Base-by-base conservation (phyloP, 64 coral and sea anemone genomes). In the Montipora foliosa region DNA sequence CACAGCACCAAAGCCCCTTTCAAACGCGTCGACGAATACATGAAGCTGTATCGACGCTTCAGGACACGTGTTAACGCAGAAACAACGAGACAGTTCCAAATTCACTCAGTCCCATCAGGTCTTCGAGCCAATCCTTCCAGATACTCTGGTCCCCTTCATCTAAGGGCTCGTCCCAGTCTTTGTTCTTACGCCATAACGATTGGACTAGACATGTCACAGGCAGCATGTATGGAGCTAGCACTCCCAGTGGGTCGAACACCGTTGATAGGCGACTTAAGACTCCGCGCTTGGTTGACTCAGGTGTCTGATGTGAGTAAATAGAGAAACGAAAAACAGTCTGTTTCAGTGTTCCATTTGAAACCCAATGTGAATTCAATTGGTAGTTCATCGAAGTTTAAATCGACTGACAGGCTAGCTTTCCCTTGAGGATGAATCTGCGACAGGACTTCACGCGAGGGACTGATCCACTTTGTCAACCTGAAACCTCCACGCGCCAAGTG, bases 291-390 rank as follows among this genome's bases (percentile, higher is more conserved):
- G 83, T 92, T 46, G 71, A 47, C n/a, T 67, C 84, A 66, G 19
- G 59, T 11, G 37, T 51, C 37, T 87, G 60, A 29, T 19, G 12
- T 67, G 83, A 87, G 83, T 29, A 49, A 77, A 49, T 60, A 14
- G 59, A 78, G 21, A 79, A 91, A 48, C 49, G 58, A 24, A 60
- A 87, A 91, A 51, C 87, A 71, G 15, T 89, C 78, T 25, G 87
- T 94, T 60, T 94, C 67, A 77, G 77, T 94, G 87, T 94, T 94
- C 87, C 72, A 84, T 67, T 77, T 90, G 37, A 76, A 25, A 37
- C 93, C 58, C 4, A 90, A 79, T 48, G 52, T 83, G 57, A 73
- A 55, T 53, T 95, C 93, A 64, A 86, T 79, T 47, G 87, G 71
- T 52, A 94, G 44, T 12, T 94, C 66, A 69, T 94, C 87, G 48